Evolutionary conservation across 2,888 invertebrate genomes (phyloP), one percentile per base, ranked within the genome.

Genomic region (Tortricodes alternella): DNA sequence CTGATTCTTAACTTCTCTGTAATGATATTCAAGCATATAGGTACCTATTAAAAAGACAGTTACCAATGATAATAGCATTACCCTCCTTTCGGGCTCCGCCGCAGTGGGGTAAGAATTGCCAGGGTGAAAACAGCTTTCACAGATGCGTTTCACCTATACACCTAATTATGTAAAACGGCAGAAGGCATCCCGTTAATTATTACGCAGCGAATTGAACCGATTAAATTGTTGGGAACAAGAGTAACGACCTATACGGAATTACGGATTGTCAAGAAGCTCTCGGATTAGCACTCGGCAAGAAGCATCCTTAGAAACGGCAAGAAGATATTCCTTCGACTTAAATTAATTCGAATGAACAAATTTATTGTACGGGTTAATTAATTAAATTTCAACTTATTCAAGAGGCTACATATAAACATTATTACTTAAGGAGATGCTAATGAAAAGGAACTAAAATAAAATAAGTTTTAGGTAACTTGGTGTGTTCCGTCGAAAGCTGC

Each of bases 181-280:
- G 38, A 16, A 21, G 16, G 11, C 46, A 46, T 29, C 34, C 41
- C 53, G 46, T 46, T 48, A 48, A 55, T 43, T 55, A 34, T 24
- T 55, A 41, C 27, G 35, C 46, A 39, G 49, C 24, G 41, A 44
- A 44, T 46, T 39, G n/a, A 49, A 29, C 37, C 37, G 43, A 43
- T 24, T 43, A 41, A 48, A 48, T 27, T 41, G 48, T 49, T 43
- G 43, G 43, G 16, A 44, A 44, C 49, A 55, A 50, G 56, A 56
- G 49, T 50, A 56, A 56, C 55, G 49, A 56, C 50, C 43, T 56
- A 56, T 50, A 50, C 37, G 49, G 55, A 49, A 49, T 55, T 55
- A 49, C 32, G 48, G 49, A 49, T 50, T 56, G 49, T 44, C 50
- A 50, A 34, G 46, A 16, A 18, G 34, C 34, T 23, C 21, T 44